Evolutionary conservation across 2,797 vertebrate genomes (phyloP), one percentile per base, ranked within the genome.

Genomic region (Pristis pectinata): DNA sequence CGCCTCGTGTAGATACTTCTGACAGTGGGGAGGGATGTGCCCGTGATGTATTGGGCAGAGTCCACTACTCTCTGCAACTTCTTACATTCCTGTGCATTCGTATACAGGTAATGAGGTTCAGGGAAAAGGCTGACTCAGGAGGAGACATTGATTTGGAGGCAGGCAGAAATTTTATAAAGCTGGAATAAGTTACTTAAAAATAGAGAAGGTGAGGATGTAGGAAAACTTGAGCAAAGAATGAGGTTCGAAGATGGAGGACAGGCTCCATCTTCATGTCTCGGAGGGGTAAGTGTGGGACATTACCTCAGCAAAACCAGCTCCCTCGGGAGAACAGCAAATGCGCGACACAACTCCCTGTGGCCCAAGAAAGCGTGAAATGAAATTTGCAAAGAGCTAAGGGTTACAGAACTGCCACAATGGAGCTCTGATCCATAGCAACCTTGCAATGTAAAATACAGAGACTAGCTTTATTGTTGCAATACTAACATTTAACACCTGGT

Each of bases 401-500:
- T 67, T 19, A 11, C 9, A 91, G n/a, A 67, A 89, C 2, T 91
- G 19, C 44, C 44, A 27, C 44, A n/a, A 34, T 53, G 92, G 27
- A 13, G 24, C 70, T 1, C 67, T 76, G 92, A 76, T 70, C 92
- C 64, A 49, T 34, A 30, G 11, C 27, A 93, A 93, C 67, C 92
- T 74, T n/a, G 67, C 1, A 7, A 94, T 76, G 92, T 76, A 34
- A 74, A 74, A 76, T 19, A 76, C 3, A 10, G 92, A 76, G 92
- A 34, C 44, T 49, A 34, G 41, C 4, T 34, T 34, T 19, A 56
- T 74, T 74, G 41, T 41, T 9, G 13, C 15, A 13, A 17, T 13
- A 19, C 44, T n/a, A 76, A n/a, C 41, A 76, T 94, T 64, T 94
- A 76, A 74, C 92, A 94, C 44, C 92, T 76, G 91, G 10, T 94